Percentiles rank a stretch among this genome's conserved stretches.
phyloP scores from a whole-genome alignment of 1,140 invertebrate genomes.

The Drosophila ironensis region DNA sequence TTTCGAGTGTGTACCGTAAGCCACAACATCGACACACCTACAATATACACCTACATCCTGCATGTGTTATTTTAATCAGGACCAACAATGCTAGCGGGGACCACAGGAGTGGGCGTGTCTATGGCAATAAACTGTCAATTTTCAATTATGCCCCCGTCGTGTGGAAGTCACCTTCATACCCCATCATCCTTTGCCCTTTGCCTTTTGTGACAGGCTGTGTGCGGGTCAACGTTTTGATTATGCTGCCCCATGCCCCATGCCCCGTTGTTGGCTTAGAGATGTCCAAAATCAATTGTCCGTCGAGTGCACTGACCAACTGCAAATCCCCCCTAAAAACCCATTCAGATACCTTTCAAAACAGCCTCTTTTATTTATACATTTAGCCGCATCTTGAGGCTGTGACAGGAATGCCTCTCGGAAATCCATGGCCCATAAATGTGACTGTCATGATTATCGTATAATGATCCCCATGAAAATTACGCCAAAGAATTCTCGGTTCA shows the following conservation, averaged over 20 bases:
- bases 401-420: constrained; percentile 5
- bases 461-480: constrained; percentile 15
- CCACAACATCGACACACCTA: too few relatives aligned
- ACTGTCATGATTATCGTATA: constrained; percentile 28
- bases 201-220: constrained; percentile 18
- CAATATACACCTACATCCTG: too few relatives aligned
- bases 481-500: background rate
- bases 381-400: background rate
- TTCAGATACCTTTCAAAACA: too few relatives aligned
- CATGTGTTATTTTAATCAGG: constrained; percentile 48
- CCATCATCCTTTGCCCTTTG: background rate
- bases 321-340: too few relatives aligned
- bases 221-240: constrained; percentile 2
- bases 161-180: constrained; percentile 26
- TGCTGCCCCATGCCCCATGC: constrained; percentile 9
- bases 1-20: constrained; percentile 12
- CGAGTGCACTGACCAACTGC: constrained; percentile 15
- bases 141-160: constrained; percentile 53
- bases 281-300: constrained; percentile 26
- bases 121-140: constrained; percentile 63
- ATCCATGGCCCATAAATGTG: constrained; percentile 17
- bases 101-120: constrained; percentile 50
- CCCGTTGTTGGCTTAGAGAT: constrained; percentile 27
- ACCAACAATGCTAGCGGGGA: constrained; percentile 38
- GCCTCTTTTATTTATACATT: background rate